Percentiles rank a stretch among this genome's conserved stretches.
phyloP scores from a whole-genome alignment of 2,113 vertebrate genomes.

The Pachypanchax playfairii region DNA sequence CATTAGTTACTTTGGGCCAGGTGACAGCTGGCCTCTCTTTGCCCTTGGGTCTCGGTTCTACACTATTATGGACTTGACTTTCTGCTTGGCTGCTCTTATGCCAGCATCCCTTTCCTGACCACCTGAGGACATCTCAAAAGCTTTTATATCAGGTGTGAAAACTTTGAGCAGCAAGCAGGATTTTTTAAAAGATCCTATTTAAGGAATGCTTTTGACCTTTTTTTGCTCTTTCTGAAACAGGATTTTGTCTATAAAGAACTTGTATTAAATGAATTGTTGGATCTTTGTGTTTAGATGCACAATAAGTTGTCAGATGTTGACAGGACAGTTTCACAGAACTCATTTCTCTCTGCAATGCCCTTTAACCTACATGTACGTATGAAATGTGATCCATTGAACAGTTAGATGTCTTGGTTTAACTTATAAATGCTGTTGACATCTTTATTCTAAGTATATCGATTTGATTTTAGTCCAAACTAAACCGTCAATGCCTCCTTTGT shows the following conservation, averaged over 20 bases:
- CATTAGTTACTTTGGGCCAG: conserved; percentile 47
- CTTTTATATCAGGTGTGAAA: conserved; percentile 45
- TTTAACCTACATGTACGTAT: too few relatives aligned
- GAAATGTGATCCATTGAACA: too few relatives aligned
- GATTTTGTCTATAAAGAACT: neutral
- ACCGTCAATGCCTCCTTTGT: too few relatives aligned
- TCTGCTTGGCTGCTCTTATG: conserved; percentile 33
- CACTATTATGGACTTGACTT: conserved; percentile 29
- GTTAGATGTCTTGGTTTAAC: too few relatives aligned
- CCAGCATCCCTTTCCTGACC: conserved; percentile 4
- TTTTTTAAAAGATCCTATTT: neutral
- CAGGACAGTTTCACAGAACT: too few relatives aligned
- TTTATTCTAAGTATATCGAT: too few relatives aligned
- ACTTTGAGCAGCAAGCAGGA: conserved; percentile 13
- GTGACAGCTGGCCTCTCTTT: conserved; percentile 38
- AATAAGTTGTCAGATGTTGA: too few relatives aligned
- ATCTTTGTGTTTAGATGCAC: too few relatives aligned
- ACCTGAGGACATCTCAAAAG: conserved; percentile 32
- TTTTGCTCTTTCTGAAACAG: neutral
- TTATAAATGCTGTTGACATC: too few relatives aligned
- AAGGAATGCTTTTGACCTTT: neutral
- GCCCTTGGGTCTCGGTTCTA: conserved; percentile 35
- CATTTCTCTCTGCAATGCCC: too few relatives aligned
- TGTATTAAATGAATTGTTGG: too few relatives aligned
- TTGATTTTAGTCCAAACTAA: too few relatives aligned